phyloP scores from a whole-genome alignment of 92 coral and sea anemone genomes.

The Porites divaricata region DNA sequence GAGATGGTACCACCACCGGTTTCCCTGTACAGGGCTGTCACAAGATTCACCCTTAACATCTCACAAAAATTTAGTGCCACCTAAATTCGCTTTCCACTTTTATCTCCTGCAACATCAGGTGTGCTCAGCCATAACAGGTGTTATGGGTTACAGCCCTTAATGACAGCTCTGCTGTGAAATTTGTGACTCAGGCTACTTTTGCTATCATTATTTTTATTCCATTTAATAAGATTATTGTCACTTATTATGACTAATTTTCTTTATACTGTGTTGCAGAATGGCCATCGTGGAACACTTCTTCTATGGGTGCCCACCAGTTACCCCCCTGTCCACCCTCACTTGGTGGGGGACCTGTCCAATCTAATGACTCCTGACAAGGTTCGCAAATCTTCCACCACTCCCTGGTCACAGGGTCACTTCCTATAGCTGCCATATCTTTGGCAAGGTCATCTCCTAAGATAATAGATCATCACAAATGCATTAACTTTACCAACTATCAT shows the following conservation, averaged over 20 bases:
- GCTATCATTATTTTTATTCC: no score
- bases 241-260: neutral
- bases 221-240: no score
- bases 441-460: constrained; percentile 75
- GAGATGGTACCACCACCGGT: no score
- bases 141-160: no score
- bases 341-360: constrained; percentile 89
- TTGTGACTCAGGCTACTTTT: no score
- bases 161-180: no score
- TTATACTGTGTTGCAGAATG: constrained; percentile 64
- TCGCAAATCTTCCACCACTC: constrained; percentile 89
- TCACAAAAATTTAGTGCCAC: no score
- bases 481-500: neutral
- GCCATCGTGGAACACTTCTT: constrained; percentile 90
- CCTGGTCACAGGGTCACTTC: constrained; percentile 72
- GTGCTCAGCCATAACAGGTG: no score
- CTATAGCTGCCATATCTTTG: constrained; percentile 85
- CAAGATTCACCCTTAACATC: no score
- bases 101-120: no score
- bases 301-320: constrained; percentile 89
- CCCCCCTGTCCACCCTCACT: constrained; percentile 92
- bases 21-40: no score
- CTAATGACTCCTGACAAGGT: constrained; percentile 89
- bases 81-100: no score
- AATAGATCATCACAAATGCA: neutral